Evolutionary conservation across 2,888 invertebrate genomes (phyloP), one percentile per base, ranked within the genome.

Genomic region (Molorchus minor): DNA sequence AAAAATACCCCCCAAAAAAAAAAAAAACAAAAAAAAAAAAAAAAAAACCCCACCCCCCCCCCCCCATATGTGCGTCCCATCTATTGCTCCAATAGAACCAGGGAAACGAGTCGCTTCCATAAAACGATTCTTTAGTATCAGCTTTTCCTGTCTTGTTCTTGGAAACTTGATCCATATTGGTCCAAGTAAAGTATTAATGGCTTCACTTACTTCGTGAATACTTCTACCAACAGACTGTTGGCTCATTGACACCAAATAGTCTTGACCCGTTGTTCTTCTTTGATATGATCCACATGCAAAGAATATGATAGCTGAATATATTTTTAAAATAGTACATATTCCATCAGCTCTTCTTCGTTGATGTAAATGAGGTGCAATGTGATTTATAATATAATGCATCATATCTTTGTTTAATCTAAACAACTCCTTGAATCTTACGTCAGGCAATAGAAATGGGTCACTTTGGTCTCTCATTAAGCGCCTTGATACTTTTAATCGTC

Each of bases 211-310:
- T 46, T 46, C 46, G 17, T 25, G 17, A 17, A 30, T 46, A 30
- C 46, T 30, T 46, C 46, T 25, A 17, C 46, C 46, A 30, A 46
- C 33, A 25, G 46, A 17, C 17, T 46, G 46, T 30, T 46, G 46
- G 30, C 46, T 46, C 46, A 46, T 30, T 13, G 3, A 46, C n/a
- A 46, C 17, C n/a, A 46, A 12, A 30, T 46, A 46, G 33, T 30
- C 46, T 25, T 46, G 46, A 15, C 15, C 46, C 3, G n/a, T n/a
- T n/a, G 46, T n/a, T 46, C 46, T 46, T 33, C 46, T 46, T 16
- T 46, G 46, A 13, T 30, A 46, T n/a, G 46, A 46, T 16, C 30
- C 46, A 30, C 30, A 2, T 13, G 30, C 46, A 30, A 46, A 30
- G 17, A 46, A 46, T 46, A 46, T 46, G 10, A 46, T 7, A 25